Conservation (phyloP, 2,797 vertebrate genomes). For the Coreius guichenoti region DNA sequence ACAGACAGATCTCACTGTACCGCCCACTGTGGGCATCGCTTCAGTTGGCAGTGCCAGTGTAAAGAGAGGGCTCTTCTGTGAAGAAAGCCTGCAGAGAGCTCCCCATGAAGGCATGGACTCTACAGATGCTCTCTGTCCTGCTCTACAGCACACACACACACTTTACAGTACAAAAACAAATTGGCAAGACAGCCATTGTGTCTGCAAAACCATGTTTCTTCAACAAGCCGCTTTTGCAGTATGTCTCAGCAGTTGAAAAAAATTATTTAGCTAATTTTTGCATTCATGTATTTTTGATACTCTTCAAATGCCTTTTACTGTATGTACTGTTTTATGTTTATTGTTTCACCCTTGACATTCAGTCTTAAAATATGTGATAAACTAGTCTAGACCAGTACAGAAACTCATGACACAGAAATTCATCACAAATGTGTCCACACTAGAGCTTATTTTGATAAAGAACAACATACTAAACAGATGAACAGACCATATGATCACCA, state of each 20-base stretch:
- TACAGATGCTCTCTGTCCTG: constrained; percentile 29
- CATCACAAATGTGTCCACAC: background rate
- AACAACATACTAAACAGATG: background rate
- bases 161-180: constrained; percentile 5
- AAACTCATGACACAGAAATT: background rate
- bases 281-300: background rate
- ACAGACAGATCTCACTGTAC: constrained; percentile 33
- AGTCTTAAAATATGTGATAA: background rate
- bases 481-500: background rate
- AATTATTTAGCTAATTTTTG: too few species aligned
- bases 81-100: constrained; percentile 33
- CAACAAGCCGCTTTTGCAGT: background rate
- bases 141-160: constrained; percentile 8
- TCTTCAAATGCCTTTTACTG: background rate
- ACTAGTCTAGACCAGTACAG: background rate
- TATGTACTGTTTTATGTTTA: background rate
- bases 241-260: background rate
- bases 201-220: constrained; percentile 5
- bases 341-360: background rate
- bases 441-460: background rate
- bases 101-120: constrained; percentile 18
- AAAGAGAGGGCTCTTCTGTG: constrained; percentile 21
- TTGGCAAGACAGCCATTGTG: background rate
- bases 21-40: constrained; percentile 23
- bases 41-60: constrained; percentile 29